Evolutionary conservation across 2,113 vertebrate genomes (phyloP), one percentile per base, ranked within the genome.

Genomic region (Melanerpes formicivorus): DNA sequence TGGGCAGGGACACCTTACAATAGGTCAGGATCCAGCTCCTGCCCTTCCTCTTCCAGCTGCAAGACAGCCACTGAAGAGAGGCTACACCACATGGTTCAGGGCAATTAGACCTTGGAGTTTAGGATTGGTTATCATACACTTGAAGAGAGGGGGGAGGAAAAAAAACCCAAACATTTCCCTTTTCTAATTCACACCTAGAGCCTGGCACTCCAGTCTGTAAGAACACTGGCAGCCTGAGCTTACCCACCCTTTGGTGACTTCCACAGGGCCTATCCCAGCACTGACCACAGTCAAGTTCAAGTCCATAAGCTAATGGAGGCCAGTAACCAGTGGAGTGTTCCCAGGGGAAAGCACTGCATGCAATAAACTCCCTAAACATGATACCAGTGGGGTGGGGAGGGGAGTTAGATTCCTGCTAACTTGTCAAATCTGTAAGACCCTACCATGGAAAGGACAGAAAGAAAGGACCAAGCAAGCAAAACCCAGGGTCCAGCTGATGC

Each of bases 321-420:
- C n/a, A 18, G 1, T 26, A 72, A 50, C 58, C 26, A 48, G 6
- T 1, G 11, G 29, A 50, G 50, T 9, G 29, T 48, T 90, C 71
- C 78, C 32, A 32, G 60, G 84, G n/a, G n/a, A 74, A 32, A 56
- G 26, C 34, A 29, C 34, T 2, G 3, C 32, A 11, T 2, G 18
- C 0, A 0, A 1, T 6, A 17, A 1, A 29, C 48, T 56, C n/a
- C 54, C 67, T 55, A 32, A 52, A 52, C 7, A 2, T 0, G 0
- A 9, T 8, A 17, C 29, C 32, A 34, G 13, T 27, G 40, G 18
- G 10, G 3, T 23, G 11, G n/a, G 14, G 46, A 69, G 60, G 21
- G 30, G 4, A 17, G 26, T 65, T 23, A 69, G 26, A 72, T 29
- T 69, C 77, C 69, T 6, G 2, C 50, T 42, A 37, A 64, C 6